Conservation (phyloP, 1,140 invertebrate species). For the Stenopsyche tienmushanensis region DNA sequence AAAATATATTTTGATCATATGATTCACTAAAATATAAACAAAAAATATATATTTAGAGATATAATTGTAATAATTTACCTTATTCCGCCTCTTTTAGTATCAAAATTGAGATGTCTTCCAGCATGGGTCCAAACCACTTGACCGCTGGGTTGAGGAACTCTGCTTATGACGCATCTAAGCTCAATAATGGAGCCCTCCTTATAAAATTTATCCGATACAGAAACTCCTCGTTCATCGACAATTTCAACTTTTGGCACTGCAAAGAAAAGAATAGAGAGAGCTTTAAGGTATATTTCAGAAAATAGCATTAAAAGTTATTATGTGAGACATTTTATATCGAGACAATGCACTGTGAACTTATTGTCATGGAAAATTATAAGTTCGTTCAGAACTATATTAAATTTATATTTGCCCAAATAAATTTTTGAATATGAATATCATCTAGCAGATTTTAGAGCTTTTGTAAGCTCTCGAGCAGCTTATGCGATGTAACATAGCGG, state of each 20-base stretch:
- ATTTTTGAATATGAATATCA: too few species aligned
- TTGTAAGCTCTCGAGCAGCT: too few species aligned
- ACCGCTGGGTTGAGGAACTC: constrained; percentile 68
- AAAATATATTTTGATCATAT: too few species aligned
- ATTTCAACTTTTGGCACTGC: constrained; percentile 73
- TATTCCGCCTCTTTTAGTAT: constrained; percentile 72
- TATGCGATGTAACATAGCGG: too few species aligned
- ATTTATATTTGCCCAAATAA: neutral
- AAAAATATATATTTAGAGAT: too few species aligned
- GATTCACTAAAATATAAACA: too few species aligned
- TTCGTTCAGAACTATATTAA: neutral
- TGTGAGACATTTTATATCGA: neutral
- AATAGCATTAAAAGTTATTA: neutral
- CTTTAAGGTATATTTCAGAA: too few species aligned
- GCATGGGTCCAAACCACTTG: constrained; percentile 74
- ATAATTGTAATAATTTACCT: constrained; percentile 55
- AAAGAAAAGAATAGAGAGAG: neutral
- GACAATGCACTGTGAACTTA: neutral
- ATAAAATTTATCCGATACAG: constrained; percentile 72
- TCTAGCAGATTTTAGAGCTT: too few species aligned
- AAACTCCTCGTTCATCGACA: constrained; percentile 68
- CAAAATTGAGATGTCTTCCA: constrained; percentile 70
- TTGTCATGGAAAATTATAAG: neutral
- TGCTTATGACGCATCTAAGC: constrained; percentile 72
- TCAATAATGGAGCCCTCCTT: constrained; percentile 77